These are phyloP conservation scores for Micropterix aruncella DNA, from an alignment of 2,888 invertebrate genomes.

Conservation along the genomic window DNA sequence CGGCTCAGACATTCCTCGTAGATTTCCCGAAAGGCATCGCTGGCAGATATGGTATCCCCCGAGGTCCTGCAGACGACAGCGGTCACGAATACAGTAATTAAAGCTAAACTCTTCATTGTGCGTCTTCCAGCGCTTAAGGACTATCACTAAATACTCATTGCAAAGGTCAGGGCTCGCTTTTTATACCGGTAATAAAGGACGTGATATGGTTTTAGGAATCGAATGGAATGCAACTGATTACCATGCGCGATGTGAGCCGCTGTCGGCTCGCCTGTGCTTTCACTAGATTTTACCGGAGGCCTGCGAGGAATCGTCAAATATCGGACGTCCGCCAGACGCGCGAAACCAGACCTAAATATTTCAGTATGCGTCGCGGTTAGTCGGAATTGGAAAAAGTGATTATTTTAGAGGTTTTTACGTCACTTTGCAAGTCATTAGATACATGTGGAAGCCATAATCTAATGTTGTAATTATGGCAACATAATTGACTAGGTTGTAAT, in stretches of 20 bases:
- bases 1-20: slow-evolving; percentile 53
- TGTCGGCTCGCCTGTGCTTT: not conserved
- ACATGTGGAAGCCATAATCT: no score
- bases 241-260: slow-evolving; percentile 15
- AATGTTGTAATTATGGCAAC: no score
- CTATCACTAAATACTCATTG: slow-evolving; percentile 30
- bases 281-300: not conserved
- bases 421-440: no score
- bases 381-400: no score
- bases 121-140: slow-evolving; percentile 11
- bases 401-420: no score
- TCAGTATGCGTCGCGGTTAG: no score
- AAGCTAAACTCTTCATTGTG: not conserved
- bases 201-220: slow-evolving; percentile 30
- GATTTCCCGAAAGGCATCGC: slow-evolving; percentile 48
- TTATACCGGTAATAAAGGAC: slow-evolving; percentile 41
- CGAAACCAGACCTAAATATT: no score
- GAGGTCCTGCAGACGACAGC: slow-evolving; percentile 21
- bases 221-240: slow-evolving; percentile 23
- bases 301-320: not conserved
- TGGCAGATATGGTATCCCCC: slow-evolving; percentile 35
- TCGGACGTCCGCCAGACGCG: not conserved
- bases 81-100: slow-evolving; percentile 26
- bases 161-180: slow-evolving; percentile 35
- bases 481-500: no score